Evolutionary conservation across 2,113 vertebrate genomes (phyloP).

Genomic region (Prietella phreatophila): DNA sequence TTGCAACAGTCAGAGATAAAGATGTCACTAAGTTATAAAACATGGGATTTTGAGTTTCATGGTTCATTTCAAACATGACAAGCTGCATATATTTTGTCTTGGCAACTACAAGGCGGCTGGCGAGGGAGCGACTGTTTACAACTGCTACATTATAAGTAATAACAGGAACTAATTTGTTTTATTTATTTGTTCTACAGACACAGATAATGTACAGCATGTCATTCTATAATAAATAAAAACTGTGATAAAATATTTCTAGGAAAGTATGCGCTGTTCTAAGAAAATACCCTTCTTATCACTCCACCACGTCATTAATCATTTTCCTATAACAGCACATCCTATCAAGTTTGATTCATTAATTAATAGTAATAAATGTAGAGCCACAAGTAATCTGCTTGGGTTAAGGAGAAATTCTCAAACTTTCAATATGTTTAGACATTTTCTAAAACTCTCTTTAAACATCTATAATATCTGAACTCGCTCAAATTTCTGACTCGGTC

Average conservation of each 20-base stretch:
- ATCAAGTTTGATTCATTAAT: background rate
- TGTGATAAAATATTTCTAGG: background rate
- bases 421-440: background rate
- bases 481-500: background rate
- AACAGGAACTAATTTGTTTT: background rate
- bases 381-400: background rate
- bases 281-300: background rate
- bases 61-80: too few species aligned
- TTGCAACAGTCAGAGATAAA: background rate
- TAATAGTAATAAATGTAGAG: background rate
- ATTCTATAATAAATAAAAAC: background rate
- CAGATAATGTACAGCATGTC: background rate
- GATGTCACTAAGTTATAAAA: background rate
- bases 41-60: background rate
- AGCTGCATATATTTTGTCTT: background rate
- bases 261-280: too few species aligned
- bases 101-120: background rate
- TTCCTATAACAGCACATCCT: background rate
- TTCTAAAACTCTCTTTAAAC: background rate
- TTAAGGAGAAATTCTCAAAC: background rate
- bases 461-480: background rate
- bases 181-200: background rate
- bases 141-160: background rate
- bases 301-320: background rate
- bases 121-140: background rate